A percentile compares a stretch with the other conserved stretches of the same genome.
Evolutionary conservation across 2,888 invertebrate species (phyloP).

Genomic region (Tolmerus cingulatus): DNA sequence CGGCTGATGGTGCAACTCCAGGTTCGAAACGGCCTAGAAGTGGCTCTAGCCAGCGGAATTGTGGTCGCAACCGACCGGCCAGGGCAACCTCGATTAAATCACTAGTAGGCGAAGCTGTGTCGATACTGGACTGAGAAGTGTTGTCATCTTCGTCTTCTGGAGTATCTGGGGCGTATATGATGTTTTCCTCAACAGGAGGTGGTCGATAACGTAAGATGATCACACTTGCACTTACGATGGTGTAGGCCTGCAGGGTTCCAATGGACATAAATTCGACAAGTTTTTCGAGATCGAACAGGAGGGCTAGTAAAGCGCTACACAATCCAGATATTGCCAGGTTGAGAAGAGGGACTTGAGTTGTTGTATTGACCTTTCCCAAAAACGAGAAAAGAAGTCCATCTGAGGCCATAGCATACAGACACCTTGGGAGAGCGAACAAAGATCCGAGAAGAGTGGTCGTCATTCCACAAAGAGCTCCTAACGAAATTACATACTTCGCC

Average conservation of each 20-base stretch:
- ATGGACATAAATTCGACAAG: constrained; percentile 96
- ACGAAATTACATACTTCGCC: constrained; percentile 84
- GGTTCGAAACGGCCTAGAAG: constrained; percentile 78
- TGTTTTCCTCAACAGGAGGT: constrained; percentile 65
- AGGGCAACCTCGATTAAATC: constrained; percentile 68
- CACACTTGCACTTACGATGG: constrained; percentile 89
- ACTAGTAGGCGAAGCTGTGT: constrained; percentile 68
- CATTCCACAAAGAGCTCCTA: constrained; percentile 92
- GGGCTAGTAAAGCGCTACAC: constrained; percentile 78
- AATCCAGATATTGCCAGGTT: constrained; percentile 81
- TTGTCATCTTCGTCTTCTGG: constrained; percentile 69
- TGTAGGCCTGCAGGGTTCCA: constrained; percentile 86
- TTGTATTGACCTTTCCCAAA: constrained; percentile 77
- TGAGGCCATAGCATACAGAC: constrained; percentile 89
- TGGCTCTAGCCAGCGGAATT: constrained; percentile 78
- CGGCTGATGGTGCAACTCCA: constrained; percentile 75
- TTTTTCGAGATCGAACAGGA: constrained; percentile 87
- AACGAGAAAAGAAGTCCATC: constrained; percentile 87
- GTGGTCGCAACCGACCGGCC: constrained; percentile 79
- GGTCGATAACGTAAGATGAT: constrained; percentile 85
- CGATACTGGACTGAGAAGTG: constrained; percentile 70
- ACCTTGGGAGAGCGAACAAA: constrained; percentile 83
- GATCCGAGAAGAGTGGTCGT: constrained; percentile 87
- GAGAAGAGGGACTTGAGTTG: constrained; percentile 81
- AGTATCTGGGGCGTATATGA: constrained; percentile 65